A percentile compares a stretch with the other conserved stretches of the same genome.
Evolutionary conservation across 2,888 invertebrate species (phyloP).

Genomic region (Physocephala rufipes): DNA sequence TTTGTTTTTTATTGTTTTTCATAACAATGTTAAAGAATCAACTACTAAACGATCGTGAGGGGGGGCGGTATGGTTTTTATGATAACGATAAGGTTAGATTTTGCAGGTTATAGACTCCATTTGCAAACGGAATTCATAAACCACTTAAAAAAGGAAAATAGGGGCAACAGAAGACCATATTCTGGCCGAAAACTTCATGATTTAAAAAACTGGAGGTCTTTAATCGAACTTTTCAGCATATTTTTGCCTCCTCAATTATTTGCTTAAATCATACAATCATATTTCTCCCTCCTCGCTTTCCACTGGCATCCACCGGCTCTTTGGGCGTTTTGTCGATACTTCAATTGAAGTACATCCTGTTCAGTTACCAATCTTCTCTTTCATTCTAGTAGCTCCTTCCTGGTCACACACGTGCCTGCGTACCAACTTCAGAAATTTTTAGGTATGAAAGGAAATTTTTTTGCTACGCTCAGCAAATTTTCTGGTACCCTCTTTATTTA

Average conservation of each 20-base stretch:
- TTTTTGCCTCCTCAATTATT: slow-evolving; percentile 14
- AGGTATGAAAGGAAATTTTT: slow-evolving; percentile 21
- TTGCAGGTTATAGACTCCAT: slow-evolving; percentile 44
- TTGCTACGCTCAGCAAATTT: slow-evolving; percentile 17
- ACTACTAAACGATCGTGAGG: no score
- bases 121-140: slow-evolving; percentile 7
- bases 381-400: neutral
- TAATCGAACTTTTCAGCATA: slow-evolving; percentile 3
- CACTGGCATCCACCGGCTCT: neutral
- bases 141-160: neutral
- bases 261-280: neutral
- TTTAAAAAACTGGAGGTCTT: neutral
- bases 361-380: neutral
- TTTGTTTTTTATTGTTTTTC: no score
- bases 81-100: no score
- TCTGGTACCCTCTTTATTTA: neutral
- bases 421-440: slow-evolving; percentile 11
- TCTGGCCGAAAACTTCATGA: neutral
- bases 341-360: neutral
- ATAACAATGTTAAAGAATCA: no score
- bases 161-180: neutral
- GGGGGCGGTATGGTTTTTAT: no score
- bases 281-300: neutral
- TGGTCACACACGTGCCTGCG: neutral
- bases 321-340: slow-evolving; percentile 6